Evolutionary conservation across 35 echinoderm and acorn worm genomes (phyloP).

Genomic region (Lytechinus variegatus): DNA sequence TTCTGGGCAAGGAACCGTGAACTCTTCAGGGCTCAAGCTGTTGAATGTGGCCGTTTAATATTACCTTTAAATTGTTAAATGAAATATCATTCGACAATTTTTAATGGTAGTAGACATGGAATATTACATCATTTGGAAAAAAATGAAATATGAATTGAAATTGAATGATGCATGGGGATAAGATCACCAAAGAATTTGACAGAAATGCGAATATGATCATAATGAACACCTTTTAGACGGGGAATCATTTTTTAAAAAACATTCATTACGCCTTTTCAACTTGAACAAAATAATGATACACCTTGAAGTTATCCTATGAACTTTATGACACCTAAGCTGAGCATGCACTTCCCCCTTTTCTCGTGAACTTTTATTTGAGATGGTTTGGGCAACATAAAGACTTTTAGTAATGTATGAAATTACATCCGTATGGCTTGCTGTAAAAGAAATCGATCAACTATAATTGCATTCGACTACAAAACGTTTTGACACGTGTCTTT

Average conservation of each 20-base stretch:
- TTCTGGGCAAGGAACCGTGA: too few relatives aligned
- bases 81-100: too few relatives aligned
- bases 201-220: not conserved
- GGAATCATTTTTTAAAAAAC: not conserved
- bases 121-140: not conserved
- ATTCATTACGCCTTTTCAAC: not conserved
- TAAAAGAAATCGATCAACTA: not conserved
- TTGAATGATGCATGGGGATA: not conserved
- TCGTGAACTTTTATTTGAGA: not conserved
- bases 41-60: too few relatives aligned
- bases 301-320: not conserved
- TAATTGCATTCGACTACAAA: not conserved
- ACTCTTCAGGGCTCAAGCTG: too few relatives aligned
- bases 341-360: not conserved
- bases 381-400: not conserved
- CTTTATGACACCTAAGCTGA: not conserved
- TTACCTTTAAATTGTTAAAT: too few relatives aligned
- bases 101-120: too few relatives aligned
- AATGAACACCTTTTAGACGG: not conserved
- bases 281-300: not conserved
- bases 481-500: not conserved
- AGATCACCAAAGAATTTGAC: not conserved
- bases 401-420: not conserved
- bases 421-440: not conserved
- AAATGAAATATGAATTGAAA: not conserved